These are phyloP conservation scores for Listronotus oregonensis DNA, from an alignment of 1,140 invertebrate species.

Conservation along the genomic window DNA sequence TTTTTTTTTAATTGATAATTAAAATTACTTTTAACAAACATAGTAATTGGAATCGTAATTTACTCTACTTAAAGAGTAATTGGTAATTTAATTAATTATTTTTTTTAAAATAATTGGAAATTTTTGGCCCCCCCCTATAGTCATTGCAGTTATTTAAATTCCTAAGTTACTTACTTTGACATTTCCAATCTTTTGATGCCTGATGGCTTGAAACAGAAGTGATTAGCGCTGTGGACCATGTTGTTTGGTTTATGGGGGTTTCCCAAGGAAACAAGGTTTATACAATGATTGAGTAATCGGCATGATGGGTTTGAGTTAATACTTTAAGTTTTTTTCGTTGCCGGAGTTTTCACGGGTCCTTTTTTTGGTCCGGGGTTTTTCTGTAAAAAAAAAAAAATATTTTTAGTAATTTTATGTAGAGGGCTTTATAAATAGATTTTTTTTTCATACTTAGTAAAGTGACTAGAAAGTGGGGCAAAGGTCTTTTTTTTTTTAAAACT, in stretches of 20 bases:
- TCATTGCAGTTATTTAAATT: too few relatives aligned
- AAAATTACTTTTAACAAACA: too few relatives aligned
- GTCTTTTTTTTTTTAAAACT: too few relatives aligned
- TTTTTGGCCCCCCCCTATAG: too few relatives aligned
- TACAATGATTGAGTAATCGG: conserved; percentile 58
- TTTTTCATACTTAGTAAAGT: too few relatives aligned
- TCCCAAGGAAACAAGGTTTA: not conserved
- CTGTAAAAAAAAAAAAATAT: conserved; percentile 58
- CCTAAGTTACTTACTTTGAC: conserved; percentile 12
- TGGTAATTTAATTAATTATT: too few relatives aligned
- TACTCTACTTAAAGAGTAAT: too few relatives aligned
- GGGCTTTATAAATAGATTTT: too few relatives aligned
- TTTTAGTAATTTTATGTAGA: conserved; percentile 9
- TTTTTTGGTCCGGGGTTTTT: conserved; percentile 73
- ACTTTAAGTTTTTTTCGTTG: conserved; percentile 78
- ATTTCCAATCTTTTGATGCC: conserved; percentile 20
- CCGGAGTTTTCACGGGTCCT: conserved; percentile 78
- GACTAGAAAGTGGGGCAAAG: too few relatives aligned
- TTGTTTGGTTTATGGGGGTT: not conserved
- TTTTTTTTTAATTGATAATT: too few relatives aligned
- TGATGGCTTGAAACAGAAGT: conserved; percentile 16
- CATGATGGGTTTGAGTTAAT: conserved; percentile 77
- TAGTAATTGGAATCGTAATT: too few relatives aligned
- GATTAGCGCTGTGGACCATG: conserved; percentile 36
- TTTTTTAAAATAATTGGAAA: too few relatives aligned